These are phyloP conservation scores for Tringa solitaria DNA, from an alignment of 2,113 vertebrate species.

Conservation along the genomic window DNA sequence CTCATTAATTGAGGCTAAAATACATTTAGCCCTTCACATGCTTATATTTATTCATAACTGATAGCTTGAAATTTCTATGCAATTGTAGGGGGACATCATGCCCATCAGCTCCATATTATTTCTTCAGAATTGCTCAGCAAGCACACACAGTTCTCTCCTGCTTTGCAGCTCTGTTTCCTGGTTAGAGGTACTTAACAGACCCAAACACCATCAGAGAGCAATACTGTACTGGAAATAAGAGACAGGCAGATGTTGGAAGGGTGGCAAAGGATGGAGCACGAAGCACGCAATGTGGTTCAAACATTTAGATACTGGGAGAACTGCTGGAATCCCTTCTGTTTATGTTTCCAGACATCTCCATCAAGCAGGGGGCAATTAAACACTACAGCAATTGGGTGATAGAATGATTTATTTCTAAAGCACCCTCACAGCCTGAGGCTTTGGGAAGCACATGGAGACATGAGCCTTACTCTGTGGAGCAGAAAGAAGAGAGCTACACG, in stretches of 20 bases:
- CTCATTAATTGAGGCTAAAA: neutral
- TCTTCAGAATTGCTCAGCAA: neutral
- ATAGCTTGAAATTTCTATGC: neutral
- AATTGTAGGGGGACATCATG: neutral
- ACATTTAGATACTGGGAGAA: neutral
- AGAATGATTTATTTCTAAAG: constrained; percentile 47
- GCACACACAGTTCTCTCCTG: neutral
- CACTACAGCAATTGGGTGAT: constrained; percentile 26
- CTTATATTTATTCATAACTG: neutral
- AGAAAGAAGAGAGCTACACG: neutral
- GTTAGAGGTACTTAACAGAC: too few species aligned
- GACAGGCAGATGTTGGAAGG: neutral
- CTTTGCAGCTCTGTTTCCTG: neutral
- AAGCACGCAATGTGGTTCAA: neutral
- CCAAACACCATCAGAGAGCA: neutral
- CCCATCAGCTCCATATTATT: neutral
- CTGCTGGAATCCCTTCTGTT: constrained; percentile 39
- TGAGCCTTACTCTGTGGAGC: neutral
- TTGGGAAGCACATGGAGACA: constrained; percentile 6
- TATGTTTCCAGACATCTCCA: constrained; percentile 30
- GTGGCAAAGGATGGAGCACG: neutral
- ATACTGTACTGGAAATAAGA: neutral
- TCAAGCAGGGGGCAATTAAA: constrained; percentile 43
- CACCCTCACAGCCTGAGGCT: constrained; percentile 21
- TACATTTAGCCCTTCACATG: neutral